phyloP scores from a whole-genome alignment of 23 tunicate genomes.

The Ciona savignyi region DNA sequence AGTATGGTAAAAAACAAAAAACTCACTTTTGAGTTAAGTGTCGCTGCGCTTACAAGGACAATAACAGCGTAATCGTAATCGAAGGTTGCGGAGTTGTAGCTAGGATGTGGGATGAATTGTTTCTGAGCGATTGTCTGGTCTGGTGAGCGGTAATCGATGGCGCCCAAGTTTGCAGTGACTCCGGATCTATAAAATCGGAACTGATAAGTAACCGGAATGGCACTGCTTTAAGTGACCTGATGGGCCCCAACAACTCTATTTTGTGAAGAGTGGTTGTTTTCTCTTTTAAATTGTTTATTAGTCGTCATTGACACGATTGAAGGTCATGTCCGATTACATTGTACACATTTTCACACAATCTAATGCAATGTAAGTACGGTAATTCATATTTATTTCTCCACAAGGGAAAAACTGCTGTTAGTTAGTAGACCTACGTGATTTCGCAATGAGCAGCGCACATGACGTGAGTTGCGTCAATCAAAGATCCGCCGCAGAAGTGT shows the following conservation, averaged over 20 bases:
- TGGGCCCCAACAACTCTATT: too few relatives aligned
- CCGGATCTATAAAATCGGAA: too few relatives aligned
- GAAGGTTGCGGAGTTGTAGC: conserved; percentile 53
- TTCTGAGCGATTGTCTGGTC: conserved; percentile 25
- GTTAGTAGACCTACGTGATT: conserved; percentile 18
- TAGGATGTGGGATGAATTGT: conserved; percentile 55
- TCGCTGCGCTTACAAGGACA: conserved; percentile 23
- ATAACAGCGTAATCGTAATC: conserved; percentile 73
- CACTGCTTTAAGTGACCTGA: too few relatives aligned
- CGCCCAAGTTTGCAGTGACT: conserved; percentile 21
- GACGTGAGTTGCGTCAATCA: conserved; percentile 32
- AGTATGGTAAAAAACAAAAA: background rate
- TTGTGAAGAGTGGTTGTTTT: too few relatives aligned
- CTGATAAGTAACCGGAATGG: too few relatives aligned
- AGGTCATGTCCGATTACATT: too few relatives aligned
- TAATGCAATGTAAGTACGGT: too few relatives aligned
- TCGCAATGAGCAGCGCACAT: conserved; percentile 59
- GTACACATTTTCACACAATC: too few relatives aligned
- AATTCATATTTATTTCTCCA: too few relatives aligned
- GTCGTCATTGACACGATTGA: too few relatives aligned
- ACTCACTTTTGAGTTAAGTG: conserved; percentile 19
- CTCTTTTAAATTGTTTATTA: too few relatives aligned
- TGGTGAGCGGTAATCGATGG: conserved; percentile 31
- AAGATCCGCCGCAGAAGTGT: conserved; percentile 64
- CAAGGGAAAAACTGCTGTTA: too few relatives aligned